Conservation (phyloP, 2,113 vertebrate species). For the Micronycteris hirsuta region DNA sequence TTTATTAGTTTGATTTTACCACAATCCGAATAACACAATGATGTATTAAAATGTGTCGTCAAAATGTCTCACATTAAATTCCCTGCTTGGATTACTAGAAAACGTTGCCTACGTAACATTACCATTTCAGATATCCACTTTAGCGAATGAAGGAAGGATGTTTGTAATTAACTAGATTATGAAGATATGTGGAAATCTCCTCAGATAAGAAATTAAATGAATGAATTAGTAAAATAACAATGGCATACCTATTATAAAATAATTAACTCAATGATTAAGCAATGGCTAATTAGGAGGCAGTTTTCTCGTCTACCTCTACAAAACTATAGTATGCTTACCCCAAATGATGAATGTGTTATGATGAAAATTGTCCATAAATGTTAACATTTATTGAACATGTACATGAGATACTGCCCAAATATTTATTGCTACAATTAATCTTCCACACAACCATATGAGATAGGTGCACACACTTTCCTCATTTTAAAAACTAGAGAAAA, state of each 20-base stretch:
- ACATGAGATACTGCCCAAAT: background rate
- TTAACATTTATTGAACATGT: background rate
- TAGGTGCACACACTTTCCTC: background rate
- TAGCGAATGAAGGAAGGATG: background rate
- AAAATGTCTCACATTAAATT: background rate
- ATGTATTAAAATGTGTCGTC: background rate
- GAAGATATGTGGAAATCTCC: background rate
- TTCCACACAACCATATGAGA: background rate
- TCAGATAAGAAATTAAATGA: slow-evolving; percentile 4
- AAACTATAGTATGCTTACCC: background rate
- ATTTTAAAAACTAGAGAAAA: background rate
- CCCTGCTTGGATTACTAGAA: background rate
- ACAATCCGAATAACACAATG: background rate
- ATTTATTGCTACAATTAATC: background rate
- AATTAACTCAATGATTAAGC: background rate
- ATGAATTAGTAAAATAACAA: background rate
- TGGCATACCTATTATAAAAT: background rate
- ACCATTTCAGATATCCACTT: background rate
- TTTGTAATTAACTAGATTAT: background rate
- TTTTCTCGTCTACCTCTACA: background rate
- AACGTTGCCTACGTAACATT: background rate
- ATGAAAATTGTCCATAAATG: background rate
- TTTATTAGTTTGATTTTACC: background rate
- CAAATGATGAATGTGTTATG: background rate
- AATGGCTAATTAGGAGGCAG: background rate